Evolutionary conservation across 2,888 invertebrate genomes (phyloP), one percentile per base, ranked within the genome.

Genomic region (Drosophila nr. perissopoda): DNA sequence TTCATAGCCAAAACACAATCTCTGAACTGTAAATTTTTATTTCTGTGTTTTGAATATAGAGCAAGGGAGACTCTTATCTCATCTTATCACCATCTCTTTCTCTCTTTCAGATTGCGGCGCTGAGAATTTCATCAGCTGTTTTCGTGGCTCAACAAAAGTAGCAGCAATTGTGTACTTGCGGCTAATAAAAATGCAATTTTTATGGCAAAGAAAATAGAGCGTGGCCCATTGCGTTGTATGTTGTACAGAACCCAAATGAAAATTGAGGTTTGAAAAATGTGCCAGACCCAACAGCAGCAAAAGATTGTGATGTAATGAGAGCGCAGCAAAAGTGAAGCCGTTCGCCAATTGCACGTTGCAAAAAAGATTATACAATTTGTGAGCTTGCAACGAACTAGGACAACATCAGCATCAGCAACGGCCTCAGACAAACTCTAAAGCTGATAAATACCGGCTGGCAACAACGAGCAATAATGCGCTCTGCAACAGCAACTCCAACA

Each of bases 201-300:
- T 80, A 85, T 83, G 78, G 76, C 51, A 56, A 62, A 69, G 87
- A 85, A 90, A 85, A 90, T 89, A 85, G 85, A 89, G 87, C 90
- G 76, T 69, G 54, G 70, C 80, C 76, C 71, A 73, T 68, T 82
- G 89, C 74, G 73, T 66, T 40, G 31, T 6, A 11, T 69, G 71
- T 75, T 87, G 62, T 54, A 68, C 84, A 83, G 87, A 77, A 85
- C 73, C 67, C 74, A 69, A 70, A 82, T 69, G 80, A 72, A 84
- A 81, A 87, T 83, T 82, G 73, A 68, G 69, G 68, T 62, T 74
- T 73, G 81, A 63, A 78, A 75, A 84, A 78, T 79, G 61, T 78
- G 73, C 73, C 78, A 73, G 29, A 63, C 49, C 53, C 68, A 66
- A 42, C 49, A 65, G 11, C 64, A 49, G 31, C 27, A 57, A 31